Base-by-base conservation (phyloP, 1,140 invertebrate species). In the Pachypeltis micranthus region DNA sequence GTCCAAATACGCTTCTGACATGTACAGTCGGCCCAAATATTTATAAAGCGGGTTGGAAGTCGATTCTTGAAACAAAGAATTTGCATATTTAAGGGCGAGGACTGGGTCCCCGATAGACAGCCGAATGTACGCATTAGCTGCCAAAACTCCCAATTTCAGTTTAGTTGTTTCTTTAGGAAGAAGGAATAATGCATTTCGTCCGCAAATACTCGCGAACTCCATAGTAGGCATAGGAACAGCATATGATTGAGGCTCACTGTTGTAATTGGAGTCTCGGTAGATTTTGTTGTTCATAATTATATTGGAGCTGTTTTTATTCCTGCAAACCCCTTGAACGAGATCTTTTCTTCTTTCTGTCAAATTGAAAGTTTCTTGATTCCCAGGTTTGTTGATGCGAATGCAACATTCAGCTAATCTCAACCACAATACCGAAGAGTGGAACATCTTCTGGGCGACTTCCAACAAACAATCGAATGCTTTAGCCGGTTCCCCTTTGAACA, bases 361-460 rank as follows among this genome's bases (percentile, higher is more conserved):
- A 70, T 84, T 79, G 66, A 87, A 82, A 71, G 87, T 83, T 24
- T 78, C 69, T 73, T 83, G 80, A 71, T 87, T 87, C 76, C 80
- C 82, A 4, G 47, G 47, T 21, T 51, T 51, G 21, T 51, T 51
- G 10, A 51, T 51, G 10, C 47, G 61, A 61, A 90, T 86, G 73
- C 91, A 95, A 72, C 93, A 95, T 75, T 98, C 95, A 0, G 94
- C 91, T 68, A 98, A 79, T 67, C 93, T 80, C 28, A 96, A 74
- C 94, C 94, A 98, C 2, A 97, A 79, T 57, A 90, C 78, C 1
- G 92, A 87, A 77, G 95, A 96, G 67, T 85, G 87, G 61, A 89
- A 88, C 70, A 90, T 90, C 56, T 86, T 83, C 67, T 92, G 84
- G 0, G 92, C 83, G 24, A 88, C 88, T 74, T 92, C 85, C n/a